Evolutionary conservation across 2,797 vertebrate species (phyloP).

Genomic region (Catostomus latipinnis): DNA sequence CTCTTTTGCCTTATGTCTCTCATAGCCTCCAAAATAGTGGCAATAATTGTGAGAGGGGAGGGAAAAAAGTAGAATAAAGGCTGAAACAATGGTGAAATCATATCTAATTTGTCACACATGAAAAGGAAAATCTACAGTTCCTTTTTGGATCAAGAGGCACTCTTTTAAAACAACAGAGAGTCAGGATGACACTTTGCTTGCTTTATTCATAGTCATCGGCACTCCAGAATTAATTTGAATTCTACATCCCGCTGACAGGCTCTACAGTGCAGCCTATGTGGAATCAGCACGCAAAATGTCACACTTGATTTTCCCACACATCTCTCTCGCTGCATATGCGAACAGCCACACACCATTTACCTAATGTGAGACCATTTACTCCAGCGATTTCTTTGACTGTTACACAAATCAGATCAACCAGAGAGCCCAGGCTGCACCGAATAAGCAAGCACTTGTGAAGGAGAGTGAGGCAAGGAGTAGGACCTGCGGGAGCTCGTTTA

Average conservation of each 20-base stretch:
- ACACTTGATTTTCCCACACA: slow-evolving; percentile 41
- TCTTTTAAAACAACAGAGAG: slow-evolving; percentile 44
- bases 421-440: slow-evolving; percentile 29
- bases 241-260: not conserved
- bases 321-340: slow-evolving; percentile 50
- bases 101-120: slow-evolving; percentile 42
- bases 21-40: slow-evolving; percentile 67
- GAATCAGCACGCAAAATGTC: slow-evolving; percentile 47
- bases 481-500: slow-evolving; percentile 86
- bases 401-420: slow-evolving; percentile 54
- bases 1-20: slow-evolving; percentile 77
- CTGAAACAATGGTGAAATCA: slow-evolving; percentile 63
- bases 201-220: slow-evolving; percentile 12
- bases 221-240: slow-evolving; percentile 20
- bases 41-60: slow-evolving; percentile 66
- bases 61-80: slow-evolving; percentile 67
- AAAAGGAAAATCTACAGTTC: slow-evolving; percentile 29
- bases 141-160: slow-evolving; percentile 14
- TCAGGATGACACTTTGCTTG: slow-evolving; percentile 39
- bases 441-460: slow-evolving; percentile 38
- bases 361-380: slow-evolving; percentile 50
- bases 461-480: slow-evolving; percentile 56
- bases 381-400: slow-evolving; percentile 37
- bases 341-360: slow-evolving; percentile 53
- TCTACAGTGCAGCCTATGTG: not conserved